Evolutionary conservation across 2,888 invertebrate genomes (phyloP).

Genomic region (Spisula subtruncata): DNA sequence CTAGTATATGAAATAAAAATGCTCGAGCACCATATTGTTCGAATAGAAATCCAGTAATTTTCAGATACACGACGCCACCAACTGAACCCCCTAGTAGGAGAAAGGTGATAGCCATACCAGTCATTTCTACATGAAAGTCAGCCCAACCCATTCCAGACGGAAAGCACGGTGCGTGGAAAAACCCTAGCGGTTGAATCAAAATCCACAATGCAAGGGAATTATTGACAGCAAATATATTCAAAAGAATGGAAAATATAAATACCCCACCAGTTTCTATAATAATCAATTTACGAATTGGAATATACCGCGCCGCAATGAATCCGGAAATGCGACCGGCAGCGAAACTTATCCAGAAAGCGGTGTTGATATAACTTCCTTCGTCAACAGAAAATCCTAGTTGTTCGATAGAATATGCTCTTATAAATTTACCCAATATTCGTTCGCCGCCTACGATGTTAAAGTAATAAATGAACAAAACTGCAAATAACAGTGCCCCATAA

Average conservation of each 20-base stretch:
- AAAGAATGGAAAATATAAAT: conserved; percentile 65
- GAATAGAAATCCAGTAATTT: conserved; percentile 76
- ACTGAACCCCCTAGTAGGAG: conserved; percentile 73
- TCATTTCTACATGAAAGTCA: conserved; percentile 77
- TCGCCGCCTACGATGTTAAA: conserved; percentile 78
- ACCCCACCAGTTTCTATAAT: conserved; percentile 72
- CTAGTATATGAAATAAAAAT: conserved; percentile 74
- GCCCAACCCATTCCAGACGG: conserved; percentile 80
- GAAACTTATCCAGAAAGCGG: conserved; percentile 79
- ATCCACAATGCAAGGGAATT: conserved; percentile 74
- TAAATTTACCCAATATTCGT: conserved; percentile 77
- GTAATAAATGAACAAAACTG: conserved; percentile 74
- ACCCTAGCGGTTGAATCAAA: conserved; percentile 70
- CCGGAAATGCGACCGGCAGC: conserved; percentile 74
- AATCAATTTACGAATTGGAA: conserved; percentile 73
- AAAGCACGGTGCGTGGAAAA: conserved; percentile 76
- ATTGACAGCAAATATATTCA: conserved; percentile 73
- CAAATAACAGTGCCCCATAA: conserved; percentile 73
- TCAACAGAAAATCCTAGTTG: conserved; percentile 72
- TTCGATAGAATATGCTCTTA: conserved; percentile 79
- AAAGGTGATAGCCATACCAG: conserved; percentile 76
- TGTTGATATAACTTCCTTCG: conserved; percentile 76
- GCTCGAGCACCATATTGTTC: conserved; percentile 72
- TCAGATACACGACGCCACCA: conserved; percentile 77
- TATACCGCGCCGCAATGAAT: conserved; percentile 72